phyloP scores from a whole-genome alignment of 2,113 vertebrate genomes.

The Octodon degus region DNA sequence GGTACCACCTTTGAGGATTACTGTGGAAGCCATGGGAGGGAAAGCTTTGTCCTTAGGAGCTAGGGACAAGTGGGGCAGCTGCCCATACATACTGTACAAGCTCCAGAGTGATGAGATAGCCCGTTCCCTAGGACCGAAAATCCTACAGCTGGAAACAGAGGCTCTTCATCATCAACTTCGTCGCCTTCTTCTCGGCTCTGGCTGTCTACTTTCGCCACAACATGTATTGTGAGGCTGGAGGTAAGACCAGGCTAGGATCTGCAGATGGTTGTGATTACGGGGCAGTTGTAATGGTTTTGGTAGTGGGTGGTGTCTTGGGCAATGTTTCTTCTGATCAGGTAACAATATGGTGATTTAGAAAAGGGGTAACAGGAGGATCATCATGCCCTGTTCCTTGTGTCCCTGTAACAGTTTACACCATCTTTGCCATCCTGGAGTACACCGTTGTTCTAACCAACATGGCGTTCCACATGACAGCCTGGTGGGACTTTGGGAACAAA shows the following conservation, averaged over 20 bases:
- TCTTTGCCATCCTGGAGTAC: constrained; percentile 97
- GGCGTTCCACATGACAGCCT: constrained; percentile 97
- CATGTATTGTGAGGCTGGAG: constrained; percentile 92
- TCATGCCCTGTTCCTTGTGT: constrained; percentile 48
- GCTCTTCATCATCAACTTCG: constrained; percentile 91
- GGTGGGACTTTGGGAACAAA: constrained; percentile 96
- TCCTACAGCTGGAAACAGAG: constrained; percentile 93
- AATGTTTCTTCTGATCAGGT: neutral
- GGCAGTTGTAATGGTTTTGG: neutral
- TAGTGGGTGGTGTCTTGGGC: neutral
- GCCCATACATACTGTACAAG: neutral
- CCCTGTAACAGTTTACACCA: constrained; percentile 90
- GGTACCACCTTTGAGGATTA: neutral
- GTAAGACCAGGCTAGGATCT: constrained; percentile 84
- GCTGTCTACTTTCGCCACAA: constrained; percentile 95
- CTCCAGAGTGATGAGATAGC: constrained; percentile 48
- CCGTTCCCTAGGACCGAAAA: constrained; percentile 88
- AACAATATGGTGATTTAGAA: neutral
- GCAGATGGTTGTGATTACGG: neutral
- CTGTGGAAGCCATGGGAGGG: neutral
- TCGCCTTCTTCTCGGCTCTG: constrained; percentile 85
- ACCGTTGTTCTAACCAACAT: constrained; percentile 97
- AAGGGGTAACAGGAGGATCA: neutral
- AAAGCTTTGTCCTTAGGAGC: neutral
- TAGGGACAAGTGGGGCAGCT: neutral